Conservation (phyloP, 2,888 invertebrate genomes). For the Ochropleura plecta region DNA sequence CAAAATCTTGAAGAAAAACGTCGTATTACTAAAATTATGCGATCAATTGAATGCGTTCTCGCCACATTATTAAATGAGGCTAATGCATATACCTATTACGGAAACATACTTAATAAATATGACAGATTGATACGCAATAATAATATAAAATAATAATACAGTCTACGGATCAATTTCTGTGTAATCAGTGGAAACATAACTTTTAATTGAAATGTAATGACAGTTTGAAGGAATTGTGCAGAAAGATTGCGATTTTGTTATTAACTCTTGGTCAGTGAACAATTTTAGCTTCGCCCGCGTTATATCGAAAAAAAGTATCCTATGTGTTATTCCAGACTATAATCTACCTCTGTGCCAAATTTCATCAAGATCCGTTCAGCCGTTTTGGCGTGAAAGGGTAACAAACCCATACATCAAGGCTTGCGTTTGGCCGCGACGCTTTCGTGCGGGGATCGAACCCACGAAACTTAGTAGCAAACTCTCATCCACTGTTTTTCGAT, state of each 20-base stretch:
- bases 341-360: no score
- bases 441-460: no score
- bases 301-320: no score
- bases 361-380: no score
- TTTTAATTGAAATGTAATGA: conserved; percentile 5
- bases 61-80: conserved; percentile 16
- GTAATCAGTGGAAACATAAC: conserved; percentile 20
- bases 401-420: no score
- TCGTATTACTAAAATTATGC: neutral
- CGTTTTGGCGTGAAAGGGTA: no score
- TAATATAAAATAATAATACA: conserved; percentile 18
- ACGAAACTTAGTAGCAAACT: no score
- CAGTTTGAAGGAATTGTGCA: conserved; percentile 1
- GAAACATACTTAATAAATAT: conserved; percentile 6
- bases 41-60: conserved; percentile 7
- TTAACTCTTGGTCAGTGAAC: neutral
- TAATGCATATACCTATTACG: conserved; percentile 20
- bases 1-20: neutral
- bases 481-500: no score
- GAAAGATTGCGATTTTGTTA: conserved; percentile 2
- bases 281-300: no score
- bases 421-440: no score
- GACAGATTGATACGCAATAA: conserved; percentile 16
- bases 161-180: conserved; percentile 12
- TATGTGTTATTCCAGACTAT: no score